Base-by-base conservation (phyloP, 2,888 invertebrate genomes). In the Amiota mariae region DNA sequence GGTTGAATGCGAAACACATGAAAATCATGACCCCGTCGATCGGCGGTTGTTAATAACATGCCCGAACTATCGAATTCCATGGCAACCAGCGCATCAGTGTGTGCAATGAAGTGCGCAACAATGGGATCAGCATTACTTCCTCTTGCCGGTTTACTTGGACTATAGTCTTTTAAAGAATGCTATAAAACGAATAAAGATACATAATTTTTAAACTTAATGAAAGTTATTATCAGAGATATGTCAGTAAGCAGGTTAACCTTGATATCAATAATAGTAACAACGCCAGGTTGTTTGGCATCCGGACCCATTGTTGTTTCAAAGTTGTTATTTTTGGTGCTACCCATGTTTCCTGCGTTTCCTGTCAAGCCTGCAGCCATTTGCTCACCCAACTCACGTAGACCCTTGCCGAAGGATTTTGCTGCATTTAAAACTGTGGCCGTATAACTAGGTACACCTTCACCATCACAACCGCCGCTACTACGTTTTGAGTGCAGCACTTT, bases 351-450 rank as follows among this genome's bases (percentile, higher is more conserved):
- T 8, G 90, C 81, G 66, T 91, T 92, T 54, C 96, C 97, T 0
- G 96, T 95, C 68, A 98, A 90, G 85, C 96, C 97, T 81, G 95
- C 96, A 0, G 97, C 97, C 59, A 98, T 96, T 64, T 95, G 96
- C 90, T 98, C 98, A 13, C 98, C 96, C 75, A 98, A 91, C 74
- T 96, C 97, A 0, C 96, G 93, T 71, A 98, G 90, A 0, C 97
- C 97, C 89, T 97, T 96, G 74, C 97, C 95, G 54, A 98, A 91
- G 20, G 96, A 96, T 91, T 98, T 98, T 18, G 98, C 98, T 1
- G 97, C 98, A 90, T 97, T 96, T 11, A 98, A 92, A 71, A 98
- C 96, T 0, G 97, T 96, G 1, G 98, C 98, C 64, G 98, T 97
- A 83, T 96, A 96, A 88, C 95, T 95, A 86, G 96, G 94, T 13